These are phyloP conservation scores for Clavelina lepadiformis DNA, from an alignment of 23 tunicate species.

Conservation along the genomic window DNA sequence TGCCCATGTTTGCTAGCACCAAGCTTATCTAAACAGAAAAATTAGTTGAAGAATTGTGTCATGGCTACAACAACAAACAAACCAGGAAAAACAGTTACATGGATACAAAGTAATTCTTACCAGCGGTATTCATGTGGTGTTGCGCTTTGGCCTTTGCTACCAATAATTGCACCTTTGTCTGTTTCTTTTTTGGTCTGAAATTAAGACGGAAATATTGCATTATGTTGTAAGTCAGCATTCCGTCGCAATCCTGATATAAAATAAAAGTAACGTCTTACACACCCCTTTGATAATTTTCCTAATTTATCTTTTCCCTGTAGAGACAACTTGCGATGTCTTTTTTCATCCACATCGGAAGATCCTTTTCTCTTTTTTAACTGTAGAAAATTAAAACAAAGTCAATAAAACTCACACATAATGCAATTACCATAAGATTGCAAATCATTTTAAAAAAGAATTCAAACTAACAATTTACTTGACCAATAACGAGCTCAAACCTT, in stretches of 20 bases:
- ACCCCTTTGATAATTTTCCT: conserved; percentile 50
- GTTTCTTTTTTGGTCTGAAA: conserved; percentile 61
- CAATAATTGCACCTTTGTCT: conserved; percentile 62
- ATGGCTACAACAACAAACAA: too few relatives aligned
- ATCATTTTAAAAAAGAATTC: neutral
- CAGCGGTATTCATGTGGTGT: conserved; percentile 33
- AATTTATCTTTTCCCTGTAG: conserved; percentile 83
- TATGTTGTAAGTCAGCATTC: neutral
- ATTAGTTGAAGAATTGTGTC: neutral
- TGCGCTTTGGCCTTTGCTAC: conserved; percentile 90
- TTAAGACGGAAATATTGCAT: neutral
- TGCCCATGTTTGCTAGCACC: neutral
- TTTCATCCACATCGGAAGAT: conserved; percentile 42
- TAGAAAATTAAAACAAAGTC: neutral
- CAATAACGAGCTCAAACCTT: neutral
- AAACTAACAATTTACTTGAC: neutral
- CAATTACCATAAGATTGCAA: neutral
- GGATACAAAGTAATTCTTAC: neutral
- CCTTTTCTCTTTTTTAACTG: conserved; percentile 33
- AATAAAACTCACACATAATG: neutral
- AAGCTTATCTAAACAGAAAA: neutral
- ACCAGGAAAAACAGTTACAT: too few relatives aligned
- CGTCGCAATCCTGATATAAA: neutral
- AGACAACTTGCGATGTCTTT: conserved; percentile 58
- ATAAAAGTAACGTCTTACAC: too few relatives aligned